These are phyloP conservation scores for Psittacula cyanocephala DNA, from an alignment of 2,113 vertebrate species.

Conservation along the genomic window DNA sequence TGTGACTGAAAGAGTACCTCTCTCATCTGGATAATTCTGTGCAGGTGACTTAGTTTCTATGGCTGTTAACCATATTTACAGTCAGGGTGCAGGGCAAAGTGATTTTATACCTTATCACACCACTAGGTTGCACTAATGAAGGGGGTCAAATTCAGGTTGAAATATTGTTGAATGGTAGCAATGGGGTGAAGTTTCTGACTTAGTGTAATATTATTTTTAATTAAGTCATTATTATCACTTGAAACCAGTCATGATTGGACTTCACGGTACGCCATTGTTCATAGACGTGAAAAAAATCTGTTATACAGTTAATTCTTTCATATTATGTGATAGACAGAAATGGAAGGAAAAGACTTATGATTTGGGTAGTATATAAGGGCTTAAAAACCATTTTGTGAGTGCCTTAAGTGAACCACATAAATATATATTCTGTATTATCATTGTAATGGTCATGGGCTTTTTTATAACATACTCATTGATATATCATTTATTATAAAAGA, in stretches of 20 bases:
- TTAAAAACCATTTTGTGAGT: neutral
- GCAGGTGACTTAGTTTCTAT: conserved; percentile 14
- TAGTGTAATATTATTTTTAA: neutral
- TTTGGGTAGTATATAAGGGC: neutral
- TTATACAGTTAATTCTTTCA: neutral
- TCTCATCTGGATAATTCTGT: neutral
- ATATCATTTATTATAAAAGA: neutral
- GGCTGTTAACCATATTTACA: conserved; percentile 32
- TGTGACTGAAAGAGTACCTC: neutral
- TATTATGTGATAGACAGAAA: neutral
- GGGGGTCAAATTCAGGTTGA: neutral
- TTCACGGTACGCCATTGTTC: neutral
- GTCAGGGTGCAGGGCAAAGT: neutral
- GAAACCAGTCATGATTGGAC: neutral
- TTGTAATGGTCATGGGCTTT: neutral
- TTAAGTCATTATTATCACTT: neutral
- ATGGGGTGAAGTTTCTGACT: neutral
- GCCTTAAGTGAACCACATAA: neutral
- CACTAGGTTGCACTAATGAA: conserved; percentile 66
- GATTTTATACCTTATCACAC: conserved; percentile 41
- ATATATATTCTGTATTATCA: neutral
- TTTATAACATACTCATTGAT: neutral
- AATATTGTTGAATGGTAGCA: conserved; percentile 10
- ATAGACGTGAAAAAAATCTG: neutral
- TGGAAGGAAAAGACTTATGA: neutral